Conservation (phyloP, 2,888 invertebrate species). For the Parasteatoda lunata region DNA sequence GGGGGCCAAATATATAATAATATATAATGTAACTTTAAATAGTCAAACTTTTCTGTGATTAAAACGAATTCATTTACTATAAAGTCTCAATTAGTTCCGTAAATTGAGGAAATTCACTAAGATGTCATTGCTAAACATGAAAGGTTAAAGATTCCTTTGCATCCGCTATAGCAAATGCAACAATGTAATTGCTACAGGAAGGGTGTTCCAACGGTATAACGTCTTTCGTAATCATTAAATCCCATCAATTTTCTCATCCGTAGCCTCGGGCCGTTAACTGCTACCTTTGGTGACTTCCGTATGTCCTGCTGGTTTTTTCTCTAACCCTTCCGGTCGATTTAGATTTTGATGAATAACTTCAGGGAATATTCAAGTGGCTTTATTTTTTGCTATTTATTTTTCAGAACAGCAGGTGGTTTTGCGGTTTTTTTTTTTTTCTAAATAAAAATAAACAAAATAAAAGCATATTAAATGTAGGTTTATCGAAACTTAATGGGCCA, state of each 20-base stretch:
- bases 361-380: neutral
- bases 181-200: neutral
- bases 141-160: too few relatives aligned
- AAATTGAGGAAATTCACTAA: too few relatives aligned
- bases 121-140: too few relatives aligned
- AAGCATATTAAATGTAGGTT: too few relatives aligned
- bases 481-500: too few relatives aligned
- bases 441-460: too few relatives aligned
- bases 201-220: constrained; percentile 17
- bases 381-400: constrained; percentile 4
- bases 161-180: too few relatives aligned
- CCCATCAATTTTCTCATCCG: constrained; percentile 39
- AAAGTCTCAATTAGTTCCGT: too few relatives aligned
- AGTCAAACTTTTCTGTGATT: too few relatives aligned
- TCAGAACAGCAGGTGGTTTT: constrained; percentile 30
- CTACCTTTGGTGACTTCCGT: constrained; percentile 55
- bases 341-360: neutral
- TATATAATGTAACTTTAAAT: too few relatives aligned
- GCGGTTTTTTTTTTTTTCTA: neutral
- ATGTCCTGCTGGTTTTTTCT: constrained; percentile 8
- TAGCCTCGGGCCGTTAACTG: constrained; percentile 38
- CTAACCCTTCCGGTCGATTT: constrained; percentile 58
- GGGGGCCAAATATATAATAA: too few relatives aligned
- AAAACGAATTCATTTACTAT: too few relatives aligned
- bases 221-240: constrained; percentile 41